Evolutionary conservation across 2,113 vertebrate genomes (phyloP).

Genomic region (Lota lota): DNA sequence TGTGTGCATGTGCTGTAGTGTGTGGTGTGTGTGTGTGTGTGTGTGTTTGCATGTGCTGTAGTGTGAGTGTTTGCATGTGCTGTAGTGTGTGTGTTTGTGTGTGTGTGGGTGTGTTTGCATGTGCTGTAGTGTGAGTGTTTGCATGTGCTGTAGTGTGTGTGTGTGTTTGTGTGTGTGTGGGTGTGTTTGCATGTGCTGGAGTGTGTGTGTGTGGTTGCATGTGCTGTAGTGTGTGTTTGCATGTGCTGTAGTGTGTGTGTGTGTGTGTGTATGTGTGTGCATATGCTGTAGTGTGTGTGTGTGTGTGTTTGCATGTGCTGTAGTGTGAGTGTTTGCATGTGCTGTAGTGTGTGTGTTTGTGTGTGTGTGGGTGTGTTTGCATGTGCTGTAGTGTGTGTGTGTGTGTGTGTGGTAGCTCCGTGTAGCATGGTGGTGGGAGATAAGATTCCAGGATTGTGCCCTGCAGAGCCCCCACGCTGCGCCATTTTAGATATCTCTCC

Average conservation of each 20-base stretch:
- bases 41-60: background rate
- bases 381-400: conserved; percentile 6
- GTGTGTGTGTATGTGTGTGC: background rate
- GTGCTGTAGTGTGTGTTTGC: background rate
- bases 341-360: conserved; percentile 9
- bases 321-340: conserved; percentile 2
- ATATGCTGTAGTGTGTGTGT: conserved; percentile 11
- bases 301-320: conserved; percentile 7
- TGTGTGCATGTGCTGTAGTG: conserved; percentile 6
- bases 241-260: background rate
- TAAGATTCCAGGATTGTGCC: conserved; percentile 39
- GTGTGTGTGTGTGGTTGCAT: background rate
- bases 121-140: background rate
- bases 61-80: background rate
- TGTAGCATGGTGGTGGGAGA: conserved; percentile 41
- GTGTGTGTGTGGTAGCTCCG: background rate
- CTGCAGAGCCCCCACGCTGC: conserved; percentile 26
- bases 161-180: conserved; percentile 2
- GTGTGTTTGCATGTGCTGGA: conserved; percentile 8
- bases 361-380: conserved; percentile 8
- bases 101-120: too few species aligned
- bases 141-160: conserved; percentile 12
- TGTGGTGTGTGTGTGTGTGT: conserved; percentile 4
- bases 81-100: background rate
- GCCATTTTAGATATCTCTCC: conserved; percentile 42